Evolutionary conservation across 2,797 vertebrate species (phyloP), one percentile per base, ranked within the genome.

Genomic region (Sternotherus odoratus): DNA sequence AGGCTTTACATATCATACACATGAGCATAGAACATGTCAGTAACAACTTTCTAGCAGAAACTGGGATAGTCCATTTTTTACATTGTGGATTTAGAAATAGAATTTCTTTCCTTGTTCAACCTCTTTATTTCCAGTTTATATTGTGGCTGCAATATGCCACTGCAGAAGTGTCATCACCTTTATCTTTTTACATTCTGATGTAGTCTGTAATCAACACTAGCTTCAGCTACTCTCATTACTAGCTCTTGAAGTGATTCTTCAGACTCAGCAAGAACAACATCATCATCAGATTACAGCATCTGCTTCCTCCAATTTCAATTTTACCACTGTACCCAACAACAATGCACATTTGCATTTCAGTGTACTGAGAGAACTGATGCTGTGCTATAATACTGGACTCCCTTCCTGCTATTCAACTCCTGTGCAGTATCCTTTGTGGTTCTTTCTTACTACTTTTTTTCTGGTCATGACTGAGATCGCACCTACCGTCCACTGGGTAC

Each of bases 231-330:
- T 97, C 97, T 98, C 97, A 97, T 97, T 97, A 98, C 96, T 90
- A 87, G 97, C 97, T 97, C 98, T 97, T 97, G 97, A 98, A 98
- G 97, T 96, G 97, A 95, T 97, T 97, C 97, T 98, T 96, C 97
- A 97, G 97, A 98, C 96, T 98, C 97, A 98, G 98, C 97, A 97
- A 98, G 97, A 98, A 96, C 95, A 95, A 95, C 90, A 83, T 77
- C 95, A 94, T 95, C 91, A 94, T 95, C 97, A 94, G 95, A 94
- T 96, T 94, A 96, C 96, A 94, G 95, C 97, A 96, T 97, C 97
- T 94, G 94, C 93, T 95, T 96, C 97, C 96, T 94, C 96, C 94
- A 69, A 91, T 95, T 95, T 94, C 97, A 95, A 94, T 91, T 87
- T 92, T 92, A 85, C 95, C 84, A 48, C 91, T 43, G 91, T 82